Evolutionary conservation across 2,888 invertebrate genomes (phyloP), one percentile per base, ranked within the genome.

Genomic region (Tortricodes alternella): DNA sequence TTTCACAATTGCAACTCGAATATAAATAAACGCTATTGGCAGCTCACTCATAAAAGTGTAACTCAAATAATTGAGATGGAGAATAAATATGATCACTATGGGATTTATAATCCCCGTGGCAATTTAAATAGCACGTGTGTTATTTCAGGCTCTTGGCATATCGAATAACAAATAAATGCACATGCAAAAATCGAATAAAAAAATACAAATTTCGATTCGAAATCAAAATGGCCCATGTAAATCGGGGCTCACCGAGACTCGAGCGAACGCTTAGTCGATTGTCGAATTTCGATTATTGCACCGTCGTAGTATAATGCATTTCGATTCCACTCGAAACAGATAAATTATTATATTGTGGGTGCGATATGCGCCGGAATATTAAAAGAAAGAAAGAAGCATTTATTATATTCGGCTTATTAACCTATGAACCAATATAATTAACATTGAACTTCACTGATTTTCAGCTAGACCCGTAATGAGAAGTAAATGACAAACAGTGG

Each of bases 261-360:
- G 15, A 8, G 9, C 34, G 18, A 8, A 9, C 34, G 21, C 41
- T 24, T 39, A 46, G 48, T 49, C 43, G 55, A 55, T 49, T 55
- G 55, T 55, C 55, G 21, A 43, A 55, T 55, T 55, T 55, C 55
- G 55, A 55, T 55, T 55, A 55, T 55, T 43, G 55, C 46, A 39
- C 16, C 29, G 29, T 16, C 21, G 41, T 41, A 55, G 21, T 21
- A 43, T 35, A 35, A 41, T 34, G 41, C 48, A 18, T 24, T 37
- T 46, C 39, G 15, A 35, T 19, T 34, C 18, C 27, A 29, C 49
- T 53, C 41, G 41, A 19, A 48, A 34, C 35, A 41, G 48, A 49
- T 55, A 29, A 55, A 55, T 55, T 55, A 49, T 55, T 55, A n/a
- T n/a, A n/a, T n/a, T n/a, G n/a, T n/a, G n/a, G 21, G 34, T 15